Base-by-base conservation (phyloP, 2,113 vertebrate genomes). In the Gallinago media region DNA sequence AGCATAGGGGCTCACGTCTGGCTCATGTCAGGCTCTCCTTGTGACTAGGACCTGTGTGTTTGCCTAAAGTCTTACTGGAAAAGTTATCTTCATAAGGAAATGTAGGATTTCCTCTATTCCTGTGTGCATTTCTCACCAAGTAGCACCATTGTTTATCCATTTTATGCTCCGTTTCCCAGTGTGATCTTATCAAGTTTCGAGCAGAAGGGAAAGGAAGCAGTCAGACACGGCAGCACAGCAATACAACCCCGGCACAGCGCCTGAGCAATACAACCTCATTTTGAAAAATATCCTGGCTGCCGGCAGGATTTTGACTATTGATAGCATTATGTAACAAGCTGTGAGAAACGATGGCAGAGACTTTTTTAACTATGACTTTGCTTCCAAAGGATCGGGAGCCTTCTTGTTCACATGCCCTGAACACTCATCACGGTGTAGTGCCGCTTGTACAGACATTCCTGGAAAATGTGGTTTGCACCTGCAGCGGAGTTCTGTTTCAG, bases 151-250 rank as follows among this genome's bases (percentile, higher is more conserved):
- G 89, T 96, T 96, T 88, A 63, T 80, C 76, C 76, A 44, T 80
- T 85, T 92, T 36, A 90, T 1, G 32, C 89, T 83, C 81, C 67
- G 74, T 90, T 96, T 96, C 92, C 95, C 88, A 83, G 71, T 0
- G 4, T 71, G 96, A 96, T 96, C 92, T 94, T 96, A 96, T 94
- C 96, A 38, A 83, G 75, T 88, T 95, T 90, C 89, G 71, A 76
- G 93, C 15, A 2, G 75, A 67, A 97, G 85, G 78, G 75, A 88
- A 71, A 90, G 93, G 96, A 95, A 93, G 66, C 88, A 67, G 88
- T 50, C 63, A 58, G 81, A 63, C 0, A 2, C 32, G 58, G 88
- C 73, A 73, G 67, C 68, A n/a, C 67, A 66, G 62, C 42, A 6
- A 70, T 81, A 84, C 59, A 85, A 34, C 68, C 65, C 74, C 10